phyloP scores from a whole-genome alignment of 53 echinoderm and acorn worm genomes.

The Holothuria leucospilota region DNA sequence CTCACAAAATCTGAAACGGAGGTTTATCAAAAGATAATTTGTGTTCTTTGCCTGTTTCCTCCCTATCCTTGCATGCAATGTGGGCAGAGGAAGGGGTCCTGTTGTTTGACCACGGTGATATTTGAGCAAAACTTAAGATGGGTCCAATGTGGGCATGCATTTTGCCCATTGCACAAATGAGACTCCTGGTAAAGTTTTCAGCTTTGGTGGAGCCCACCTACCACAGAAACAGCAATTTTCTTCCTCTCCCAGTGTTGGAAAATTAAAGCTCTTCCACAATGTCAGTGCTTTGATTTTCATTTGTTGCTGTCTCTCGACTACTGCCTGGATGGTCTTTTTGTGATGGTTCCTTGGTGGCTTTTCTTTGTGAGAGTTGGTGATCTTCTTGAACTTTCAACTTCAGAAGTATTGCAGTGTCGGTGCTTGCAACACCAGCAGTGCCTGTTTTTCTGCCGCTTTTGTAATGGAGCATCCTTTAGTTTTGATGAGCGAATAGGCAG shows the following conservation, averaged over 20 bases:
- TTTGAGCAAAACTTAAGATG: not conserved
- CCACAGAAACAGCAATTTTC: not conserved
- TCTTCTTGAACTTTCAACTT: slow-evolving; percentile 19
- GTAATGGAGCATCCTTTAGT: no score
- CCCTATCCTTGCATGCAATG: no score
- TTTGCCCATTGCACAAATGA: not conserved
- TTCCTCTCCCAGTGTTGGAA: not conserved
- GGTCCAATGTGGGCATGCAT: slow-evolving; percentile 12
- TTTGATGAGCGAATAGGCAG: no score
- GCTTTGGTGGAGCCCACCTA: not conserved
- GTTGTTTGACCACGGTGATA: not conserved
- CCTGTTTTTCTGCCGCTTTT: not conserved
- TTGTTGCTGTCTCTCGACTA: no score
- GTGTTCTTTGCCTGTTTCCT: no score
- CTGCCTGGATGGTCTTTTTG: no score
- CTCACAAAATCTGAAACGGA: no score
- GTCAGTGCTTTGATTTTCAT: no score
- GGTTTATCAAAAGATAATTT: no score
- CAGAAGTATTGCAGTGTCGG: not conserved
- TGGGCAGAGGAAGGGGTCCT: not conserved
- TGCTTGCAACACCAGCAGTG: slow-evolving; percentile 17
- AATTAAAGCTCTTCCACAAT: no score
- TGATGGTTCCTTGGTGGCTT: no score
- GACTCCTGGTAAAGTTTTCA: not conserved
- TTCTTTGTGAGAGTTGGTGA: not conserved